Evolutionary conservation across 2,888 invertebrate genomes (phyloP), one percentile per base, ranked within the genome.

Genomic region (Cyclophora punctaria): DNA sequence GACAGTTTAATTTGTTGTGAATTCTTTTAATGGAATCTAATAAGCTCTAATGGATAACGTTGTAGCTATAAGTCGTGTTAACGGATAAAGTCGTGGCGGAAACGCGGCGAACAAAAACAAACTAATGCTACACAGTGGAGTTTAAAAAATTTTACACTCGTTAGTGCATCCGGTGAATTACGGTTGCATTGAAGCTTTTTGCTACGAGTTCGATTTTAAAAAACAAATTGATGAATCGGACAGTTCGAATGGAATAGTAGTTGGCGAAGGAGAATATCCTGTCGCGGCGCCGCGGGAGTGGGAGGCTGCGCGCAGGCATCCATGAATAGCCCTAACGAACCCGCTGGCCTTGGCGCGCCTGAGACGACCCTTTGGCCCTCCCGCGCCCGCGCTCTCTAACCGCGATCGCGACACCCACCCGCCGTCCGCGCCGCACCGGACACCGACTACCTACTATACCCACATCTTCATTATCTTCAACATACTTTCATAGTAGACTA

Each of bases 301-400:
- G 71, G 71, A 69, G 71, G 67, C 58, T 70, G 78, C 75, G 76
- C 78, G 76, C 77, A 77, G 82, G 80, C 77, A 79, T 83, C 81
- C 86, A 84, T 86, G 86, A 87, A 88, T 88, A 87, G 85, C 73
- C 78, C 78, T 86, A 86, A 86, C 84, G 83, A 88, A 86, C 87
- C 67, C 64, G 86, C 78, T 84, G 85, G 75, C 88, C 87, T 88
- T 87, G 87, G 79, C 73, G 66, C 4, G 37, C 37, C 37, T 5
- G 37, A 69, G 77, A 66, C 80, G 70, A 71, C 73, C 73, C 80
- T 67, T 58, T 67, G 66, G 68, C 68, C 71, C 66, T 65, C 55
- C 71, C 67, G 66, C 55, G 56, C 59, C 55, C 62, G 56, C 55
- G 53, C 49, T 57, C 59, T 62, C 57, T 56, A 60, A 53, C 59